Conservation (phyloP, 2,113 vertebrate genomes). For the Telmatochromis bifrenatus region DNA sequence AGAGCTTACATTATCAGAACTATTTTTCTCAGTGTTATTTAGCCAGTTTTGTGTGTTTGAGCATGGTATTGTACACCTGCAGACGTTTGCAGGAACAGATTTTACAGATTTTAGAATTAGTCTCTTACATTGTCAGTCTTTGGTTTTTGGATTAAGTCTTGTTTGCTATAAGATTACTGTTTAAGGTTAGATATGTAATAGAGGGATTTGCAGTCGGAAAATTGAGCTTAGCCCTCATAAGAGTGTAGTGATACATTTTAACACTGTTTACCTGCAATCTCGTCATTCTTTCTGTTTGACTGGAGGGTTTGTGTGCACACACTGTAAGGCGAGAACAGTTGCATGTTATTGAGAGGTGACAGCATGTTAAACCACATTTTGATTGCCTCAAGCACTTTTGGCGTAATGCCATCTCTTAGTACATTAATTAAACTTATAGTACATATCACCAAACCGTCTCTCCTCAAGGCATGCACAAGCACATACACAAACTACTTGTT, state of each 20-base stretch:
- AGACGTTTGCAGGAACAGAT: background rate
- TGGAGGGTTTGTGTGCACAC: background rate
- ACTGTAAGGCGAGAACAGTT: background rate
- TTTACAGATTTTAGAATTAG: background rate
- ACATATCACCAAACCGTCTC: conserved; percentile 8
- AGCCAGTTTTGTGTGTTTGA: background rate
- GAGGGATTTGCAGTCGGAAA: background rate
- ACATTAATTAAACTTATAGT: conserved; percentile 45
- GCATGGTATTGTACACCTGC: background rate
- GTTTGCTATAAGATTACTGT: background rate
- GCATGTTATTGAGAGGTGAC: conserved; percentile 29
- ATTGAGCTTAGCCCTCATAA: background rate
- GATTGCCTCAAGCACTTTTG: conserved; percentile 23
- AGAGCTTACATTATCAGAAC: background rate
- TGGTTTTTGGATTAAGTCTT: background rate
- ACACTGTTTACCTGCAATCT: background rate
- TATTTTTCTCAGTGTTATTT: background rate
- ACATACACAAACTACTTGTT: background rate
- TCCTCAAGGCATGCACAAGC: background rate
- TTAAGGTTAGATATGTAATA: background rate
- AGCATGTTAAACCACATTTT: conserved; percentile 18
- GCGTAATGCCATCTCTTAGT: background rate
- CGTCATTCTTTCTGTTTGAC: background rate
- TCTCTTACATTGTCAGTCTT: background rate
- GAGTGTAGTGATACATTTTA: background rate